Conservation (phyloP, 2,888 invertebrate genomes). For the Trichopria drosophilae region DNA sequence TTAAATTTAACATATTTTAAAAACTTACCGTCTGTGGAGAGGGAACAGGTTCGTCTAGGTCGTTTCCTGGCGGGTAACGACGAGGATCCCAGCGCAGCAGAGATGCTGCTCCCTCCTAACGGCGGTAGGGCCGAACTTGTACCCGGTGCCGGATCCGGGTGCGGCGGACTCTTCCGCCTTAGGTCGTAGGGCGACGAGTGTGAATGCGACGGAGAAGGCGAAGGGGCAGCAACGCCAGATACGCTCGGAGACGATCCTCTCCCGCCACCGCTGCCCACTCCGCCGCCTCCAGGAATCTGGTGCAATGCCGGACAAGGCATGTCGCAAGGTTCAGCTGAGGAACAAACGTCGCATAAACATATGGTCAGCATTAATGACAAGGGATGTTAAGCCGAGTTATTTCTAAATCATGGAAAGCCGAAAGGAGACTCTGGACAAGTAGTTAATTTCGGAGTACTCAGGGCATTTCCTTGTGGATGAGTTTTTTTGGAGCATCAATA, state of each 20-base stretch:
- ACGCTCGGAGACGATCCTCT: conserved; percentile 59
- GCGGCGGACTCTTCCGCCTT: conserved; percentile 80
- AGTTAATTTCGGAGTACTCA: no score
- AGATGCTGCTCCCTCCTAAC: conserved; percentile 58
- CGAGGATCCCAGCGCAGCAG: conserved; percentile 63
- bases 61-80: conserved; percentile 84
- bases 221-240: conserved; percentile 55
- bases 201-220: conserved; percentile 55
- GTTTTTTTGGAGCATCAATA: no score
- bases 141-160: conserved; percentile 71
- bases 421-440: no score
- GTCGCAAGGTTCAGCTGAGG: conserved; percentile 78
- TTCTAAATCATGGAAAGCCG: no score
- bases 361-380: no score
- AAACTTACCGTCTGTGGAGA: conserved; percentile 58
- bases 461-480: no score
- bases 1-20: not conserved
- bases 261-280: conserved; percentile 58
- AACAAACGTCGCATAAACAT: no score
- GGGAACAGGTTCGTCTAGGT: conserved; percentile 71
- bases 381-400: no score
- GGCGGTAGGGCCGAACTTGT: conserved; percentile 61
- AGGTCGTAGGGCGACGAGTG: conserved; percentile 91
- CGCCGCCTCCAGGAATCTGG: conserved; percentile 49
- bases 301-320: conserved; percentile 68